Base-by-base conservation (phyloP, 92 coral and sea anemone genomes). In the Palythoa heliodiscus region DNA sequence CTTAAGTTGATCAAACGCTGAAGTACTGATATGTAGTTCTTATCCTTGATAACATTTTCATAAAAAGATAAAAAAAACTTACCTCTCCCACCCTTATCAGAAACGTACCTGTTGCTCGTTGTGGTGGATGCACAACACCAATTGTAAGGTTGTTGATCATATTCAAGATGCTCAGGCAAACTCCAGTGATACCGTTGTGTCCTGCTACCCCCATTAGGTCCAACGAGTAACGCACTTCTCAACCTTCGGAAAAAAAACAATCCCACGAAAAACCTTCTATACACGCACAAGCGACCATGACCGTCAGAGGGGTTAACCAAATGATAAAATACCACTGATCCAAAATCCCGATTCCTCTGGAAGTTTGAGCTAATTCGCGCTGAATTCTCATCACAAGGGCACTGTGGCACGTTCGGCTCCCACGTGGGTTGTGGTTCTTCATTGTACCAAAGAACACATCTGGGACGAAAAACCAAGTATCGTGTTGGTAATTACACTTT, bases 381-480 rank as follows among this genome's bases (percentile, higher is more conserved):
- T 8, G 72, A 24, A 0, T 13, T 67, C 53, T 80, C 84, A 39
- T 48, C 73, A 29, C 84, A 80, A 4, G 84, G 84, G 13, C 84
- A 80, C 57, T 47, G 22, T 13, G 84, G 84, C 1, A 80, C 35
- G 14, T 66, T 50, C 24, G 15, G 29, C 25, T 52, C 73, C 84
- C 84, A 80, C 2, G 35, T 20, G 8, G 75, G 60, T 10, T 80
- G 57, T 2, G 84, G 73, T 80, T 80, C 84, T 6, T 20, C 22
- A 5, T 43, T 2, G 39, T 80, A 80, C 84, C 84, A 80, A 40
- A 60, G 39, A 48, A 80, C 2, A 68, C 84, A 80, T 50, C 84
- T 80, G 55, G 15, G 2, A 37, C 19, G 9, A 54, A 57, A 57
- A 43, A 43, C 3, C 50, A 5, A 43, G 50, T 43, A 43, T 43